Base-by-base conservation (phyloP, 1,140 invertebrate species). In the Cephus cinctus region DNA sequence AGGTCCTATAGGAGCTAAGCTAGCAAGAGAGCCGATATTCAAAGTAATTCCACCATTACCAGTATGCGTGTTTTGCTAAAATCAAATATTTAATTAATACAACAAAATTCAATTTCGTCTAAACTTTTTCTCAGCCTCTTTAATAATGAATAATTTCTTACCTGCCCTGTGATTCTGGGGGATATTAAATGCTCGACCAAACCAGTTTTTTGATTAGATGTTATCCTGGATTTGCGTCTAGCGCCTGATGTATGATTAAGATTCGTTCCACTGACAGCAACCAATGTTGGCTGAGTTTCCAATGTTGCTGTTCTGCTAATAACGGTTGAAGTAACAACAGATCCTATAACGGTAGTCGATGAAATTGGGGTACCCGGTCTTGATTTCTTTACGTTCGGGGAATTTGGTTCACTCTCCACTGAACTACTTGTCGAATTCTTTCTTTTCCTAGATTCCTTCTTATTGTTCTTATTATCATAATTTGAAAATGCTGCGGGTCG, bases 351-450 rank as follows among this genome's bases (percentile, higher is more conserved):
- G n/a, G n/a, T 56, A 52, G 59, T 48, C 22, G 65, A 51, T 47
- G 57, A 57, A 48, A 65, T 58, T 15, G 70, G 66, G 27, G 67
- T 70, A 20, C 56, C 56, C 38, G 73, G 63, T 36, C 69, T 63
- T 4, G 61, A 63, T 45, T 68, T 76, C 53, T 78, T 74, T 2
- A 71, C 47, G 30, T 64, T 73, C 4, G 78, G 76, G 4, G 76
- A 80, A 35, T 75, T 73, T 5, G 77, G 74, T 51, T 82, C 79
- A 47, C 77, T 80, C 34, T 81, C 80, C 5, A 81, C 58, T 0
- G 78, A 81, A 56, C 78, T 80, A 12, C 76, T 76, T 3, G 78
- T 81, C 1, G 79, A 81, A 56, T 78, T 78, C 44, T 75, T 77
- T 36, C 73, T 65, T 34, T 71, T 75, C 1, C 62, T 61, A 2